Evolutionary conservation across 1,140 invertebrate genomes (phyloP).

Genomic region (Scaptomyza pallida): DNA sequence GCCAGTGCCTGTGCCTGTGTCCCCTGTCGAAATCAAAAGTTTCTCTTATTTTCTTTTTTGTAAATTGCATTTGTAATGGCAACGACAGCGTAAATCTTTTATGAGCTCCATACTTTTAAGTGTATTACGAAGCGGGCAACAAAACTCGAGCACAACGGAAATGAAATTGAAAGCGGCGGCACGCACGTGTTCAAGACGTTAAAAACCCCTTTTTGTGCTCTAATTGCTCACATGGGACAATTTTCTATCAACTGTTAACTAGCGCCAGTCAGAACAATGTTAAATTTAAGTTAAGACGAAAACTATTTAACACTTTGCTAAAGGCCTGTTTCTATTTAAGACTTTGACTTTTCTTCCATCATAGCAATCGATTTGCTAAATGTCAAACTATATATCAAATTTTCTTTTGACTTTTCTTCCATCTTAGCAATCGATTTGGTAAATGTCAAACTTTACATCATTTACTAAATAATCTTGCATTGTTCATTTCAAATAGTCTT

Average conservation of each 20-base stretch:
- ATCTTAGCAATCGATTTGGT: not conserved
- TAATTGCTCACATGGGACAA: slow-evolving; percentile 74
- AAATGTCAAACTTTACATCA: too few relatives aligned
- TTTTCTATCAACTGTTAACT: slow-evolving; percentile 31
- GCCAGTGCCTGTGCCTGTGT: not conserved
- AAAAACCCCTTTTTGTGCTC: slow-evolving; percentile 58
- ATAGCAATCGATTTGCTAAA: too few relatives aligned
- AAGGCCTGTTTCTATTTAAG: too few relatives aligned
- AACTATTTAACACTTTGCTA: too few relatives aligned
- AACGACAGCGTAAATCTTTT: slow-evolving; percentile 77
- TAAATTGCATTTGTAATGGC: slow-evolving; percentile 78
- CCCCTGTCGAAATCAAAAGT: slow-evolving; percentile 70
- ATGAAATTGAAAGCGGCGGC: slow-evolving; percentile 69
- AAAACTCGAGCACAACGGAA: slow-evolving; percentile 28
- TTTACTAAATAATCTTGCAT: too few relatives aligned
- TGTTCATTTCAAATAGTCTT: too few relatives aligned
- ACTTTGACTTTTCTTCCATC: too few relatives aligned
- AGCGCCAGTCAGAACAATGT: not conserved
- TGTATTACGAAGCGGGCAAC: slow-evolving; percentile 31
- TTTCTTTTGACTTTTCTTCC: not conserved
- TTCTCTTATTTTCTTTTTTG: slow-evolving; percentile 45
- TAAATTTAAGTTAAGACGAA: slow-evolving; percentile 2
- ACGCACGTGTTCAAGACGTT: slow-evolving; percentile 68
- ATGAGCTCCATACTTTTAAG: slow-evolving; percentile 63
- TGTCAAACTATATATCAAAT: too few relatives aligned